phyloP scores from a whole-genome alignment of 2,888 invertebrate genomes.

The Operophtera brumata region DNA sequence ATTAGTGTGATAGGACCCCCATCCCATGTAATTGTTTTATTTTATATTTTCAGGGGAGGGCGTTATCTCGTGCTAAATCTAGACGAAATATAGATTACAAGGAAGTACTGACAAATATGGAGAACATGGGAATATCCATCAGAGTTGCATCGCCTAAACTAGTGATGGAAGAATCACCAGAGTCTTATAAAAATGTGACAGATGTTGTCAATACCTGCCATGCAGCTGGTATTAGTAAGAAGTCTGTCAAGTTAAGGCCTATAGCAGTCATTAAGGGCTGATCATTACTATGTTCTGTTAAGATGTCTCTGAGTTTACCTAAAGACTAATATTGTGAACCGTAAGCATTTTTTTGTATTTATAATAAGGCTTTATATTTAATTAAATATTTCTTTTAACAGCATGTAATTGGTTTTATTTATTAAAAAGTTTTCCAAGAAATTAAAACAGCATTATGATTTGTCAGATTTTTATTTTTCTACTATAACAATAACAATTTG shows the following conservation, averaged over 20 bases:
- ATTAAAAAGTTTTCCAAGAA: not conserved
- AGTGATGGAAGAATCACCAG: conserved; percentile 99
- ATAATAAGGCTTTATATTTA: no score
- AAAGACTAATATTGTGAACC: conserved; percentile 14
- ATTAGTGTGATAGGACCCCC: no score
- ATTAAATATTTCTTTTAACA: conserved; percentile 11
- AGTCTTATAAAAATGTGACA: conserved; percentile 99
- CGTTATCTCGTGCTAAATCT: conserved; percentile 98
- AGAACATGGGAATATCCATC: conserved; percentile 94
- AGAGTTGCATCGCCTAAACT: conserved; percentile 99
- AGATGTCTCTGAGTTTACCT: not conserved
- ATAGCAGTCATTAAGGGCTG: conserved; percentile 99
- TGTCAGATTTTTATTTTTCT: conserved; percentile 43
- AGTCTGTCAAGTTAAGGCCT: conserved; percentile 96
- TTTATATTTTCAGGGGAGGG: conserved; percentile 88
- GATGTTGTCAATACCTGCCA: conserved; percentile 99
- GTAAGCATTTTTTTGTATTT: conserved; percentile 18
- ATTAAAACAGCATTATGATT: conserved; percentile 11
- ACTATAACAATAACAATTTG: conserved; percentile 45
- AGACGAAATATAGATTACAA: conserved; percentile 96
- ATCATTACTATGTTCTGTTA: conserved; percentile 1
- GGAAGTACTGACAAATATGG: conserved; percentile 91
- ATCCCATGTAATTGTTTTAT: not conserved
- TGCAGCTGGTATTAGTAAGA: conserved; percentile 97
- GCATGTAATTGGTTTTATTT: not conserved